These are phyloP conservation scores for Pachypanchax playfairii DNA, from an alignment of 2,113 vertebrate species.

Conservation along the genomic window DNA sequence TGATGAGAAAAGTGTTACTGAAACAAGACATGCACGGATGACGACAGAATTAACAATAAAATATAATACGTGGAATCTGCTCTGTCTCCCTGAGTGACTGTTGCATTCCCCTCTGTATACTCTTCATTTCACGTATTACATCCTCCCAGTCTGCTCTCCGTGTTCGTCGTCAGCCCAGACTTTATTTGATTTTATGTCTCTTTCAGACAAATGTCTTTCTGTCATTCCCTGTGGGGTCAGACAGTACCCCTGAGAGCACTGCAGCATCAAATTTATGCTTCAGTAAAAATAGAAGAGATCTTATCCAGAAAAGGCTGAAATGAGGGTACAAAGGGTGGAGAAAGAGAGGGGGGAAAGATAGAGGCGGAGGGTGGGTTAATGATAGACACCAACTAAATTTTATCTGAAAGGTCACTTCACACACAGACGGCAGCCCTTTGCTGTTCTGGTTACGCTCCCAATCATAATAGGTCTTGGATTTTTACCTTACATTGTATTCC, in stretches of 20 bases:
- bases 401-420: slow-evolving; percentile 83
- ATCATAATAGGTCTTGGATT: slow-evolving; percentile 66
- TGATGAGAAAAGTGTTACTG: too few relatives aligned
- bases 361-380: slow-evolving; percentile 32
- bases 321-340: slow-evolving; percentile 16
- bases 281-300: slow-evolving; percentile 26
- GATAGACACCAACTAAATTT: slow-evolving; percentile 74
- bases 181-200: slow-evolving; percentile 72
- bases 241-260: slow-evolving; percentile 50
- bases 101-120: slow-evolving; percentile 7
- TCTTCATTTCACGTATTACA: slow-evolving; percentile 19
- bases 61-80: too few relatives aligned
- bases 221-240: slow-evolving; percentile 44
- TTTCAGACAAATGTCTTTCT: slow-evolving; percentile 69
- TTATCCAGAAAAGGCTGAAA: slow-evolving; percentile 24
- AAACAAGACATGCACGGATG: too few relatives aligned
- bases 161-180: slow-evolving; percentile 36
- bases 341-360: slow-evolving; percentile 18
- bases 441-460: slow-evolving; percentile 76
- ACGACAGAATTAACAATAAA: too few relatives aligned
- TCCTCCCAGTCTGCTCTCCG: slow-evolving; percentile 10
- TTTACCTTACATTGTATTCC: slow-evolving; percentile 61
- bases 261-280: slow-evolving; percentile 52
- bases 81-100: too few relatives aligned
- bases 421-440: slow-evolving; percentile 74